phyloP scores from a whole-genome alignment of 2,113 vertebrate genomes.

The Saguinus imperator region DNA sequence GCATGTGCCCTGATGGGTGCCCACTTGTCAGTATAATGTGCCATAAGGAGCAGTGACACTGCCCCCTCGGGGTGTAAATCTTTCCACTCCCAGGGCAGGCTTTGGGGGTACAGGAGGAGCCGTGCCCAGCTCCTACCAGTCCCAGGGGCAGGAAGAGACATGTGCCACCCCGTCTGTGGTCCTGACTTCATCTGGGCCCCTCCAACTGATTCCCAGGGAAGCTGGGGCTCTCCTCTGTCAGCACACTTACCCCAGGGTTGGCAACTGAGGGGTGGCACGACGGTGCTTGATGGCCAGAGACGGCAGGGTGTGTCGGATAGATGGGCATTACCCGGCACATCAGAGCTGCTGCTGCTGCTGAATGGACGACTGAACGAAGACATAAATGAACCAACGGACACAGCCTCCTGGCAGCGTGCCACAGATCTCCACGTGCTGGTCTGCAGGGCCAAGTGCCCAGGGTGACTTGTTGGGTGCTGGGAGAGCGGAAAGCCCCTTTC shows the following conservation, averaged over 20 bases:
- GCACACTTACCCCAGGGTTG: accelerated
- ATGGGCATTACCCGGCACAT: accelerated
- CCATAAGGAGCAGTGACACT: accelerated
- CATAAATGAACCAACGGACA: accelerated
- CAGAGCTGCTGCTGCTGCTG: background rate
- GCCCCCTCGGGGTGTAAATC: accelerated
- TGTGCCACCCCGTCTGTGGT: background rate
- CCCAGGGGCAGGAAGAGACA: accelerated
- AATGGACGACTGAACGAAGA: background rate
- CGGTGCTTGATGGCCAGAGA: background rate
- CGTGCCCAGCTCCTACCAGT: accelerated
- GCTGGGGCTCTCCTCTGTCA: accelerated
- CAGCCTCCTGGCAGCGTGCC: background rate
- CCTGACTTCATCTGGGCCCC: background rate
- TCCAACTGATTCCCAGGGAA: background rate
- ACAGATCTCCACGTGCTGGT: background rate
- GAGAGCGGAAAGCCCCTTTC: background rate
- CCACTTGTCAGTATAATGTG: background rate
- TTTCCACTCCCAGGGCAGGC: background rate
- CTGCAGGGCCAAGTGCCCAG: background rate
- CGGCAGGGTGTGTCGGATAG: accelerated
- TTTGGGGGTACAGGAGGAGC: too few relatives aligned
- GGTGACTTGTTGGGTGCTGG: background rate
- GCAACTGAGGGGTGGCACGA: accelerated
- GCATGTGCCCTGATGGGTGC: constrained; percentile 36